Evolutionary conservation across 2,888 invertebrate genomes (phyloP), one percentile per base, ranked within the genome.

Genomic region (Oithona nana): DNA sequence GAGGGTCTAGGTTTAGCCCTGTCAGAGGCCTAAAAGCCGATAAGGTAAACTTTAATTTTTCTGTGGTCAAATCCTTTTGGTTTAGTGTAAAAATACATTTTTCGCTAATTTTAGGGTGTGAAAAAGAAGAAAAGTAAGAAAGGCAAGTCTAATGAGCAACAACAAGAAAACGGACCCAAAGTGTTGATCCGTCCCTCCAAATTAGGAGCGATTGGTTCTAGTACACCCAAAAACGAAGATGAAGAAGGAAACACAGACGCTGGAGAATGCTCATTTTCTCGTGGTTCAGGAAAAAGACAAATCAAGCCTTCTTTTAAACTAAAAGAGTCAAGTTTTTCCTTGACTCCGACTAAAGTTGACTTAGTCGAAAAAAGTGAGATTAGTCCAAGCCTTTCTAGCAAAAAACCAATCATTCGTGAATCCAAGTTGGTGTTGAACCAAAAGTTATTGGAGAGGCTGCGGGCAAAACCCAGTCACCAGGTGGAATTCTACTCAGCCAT

Each of bases 401-500:
- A 16, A 16, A 54, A 54, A 11, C 54, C 54, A 20, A 3, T 54
- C 13, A 16, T 54, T 3, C 2, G 54, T 24, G 26, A 54, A 26
- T 54, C 54, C 3, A 22, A 48, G 16, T 50, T 59, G 13, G 49
- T 20, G 16, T 50, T 59, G 59, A 49, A 59, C 28, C 48, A 59
- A 50, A 50, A 49, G 2, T 11, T 49, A 2, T 28, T 59, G 49
- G 50, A 50, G 50, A 28, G 28, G 20, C 24, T 59, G 28, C 22
- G 49, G n/a, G n/a, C n/a, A n/a, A 49, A 39, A 50, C 59, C 59
- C 4, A 50, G 49, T 20, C 49, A 48, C 20, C 59, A 59, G 50
- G 26, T 59, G 24, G n/a, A 50, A 20, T 59, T 59, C 28, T 59
- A 50, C 26, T 13, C 22, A 28, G 59, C 59, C 24, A 59, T 59